Evolutionary conservation across 2,888 invertebrate species (phyloP).

Genomic region (Cheilosia variabilis): DNA sequence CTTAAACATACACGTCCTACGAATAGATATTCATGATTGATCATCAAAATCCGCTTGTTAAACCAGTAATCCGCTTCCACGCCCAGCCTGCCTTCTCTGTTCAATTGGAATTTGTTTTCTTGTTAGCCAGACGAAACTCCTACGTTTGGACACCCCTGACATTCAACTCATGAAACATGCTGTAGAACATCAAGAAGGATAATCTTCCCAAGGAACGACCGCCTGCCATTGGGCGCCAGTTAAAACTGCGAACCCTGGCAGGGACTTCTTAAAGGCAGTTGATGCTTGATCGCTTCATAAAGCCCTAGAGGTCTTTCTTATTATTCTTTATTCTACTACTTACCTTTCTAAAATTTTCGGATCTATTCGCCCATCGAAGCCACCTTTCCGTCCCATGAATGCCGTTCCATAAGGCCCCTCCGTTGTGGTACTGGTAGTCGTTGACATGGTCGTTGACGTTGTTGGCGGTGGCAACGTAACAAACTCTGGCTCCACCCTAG

Average conservation of each 20-base stretch:
- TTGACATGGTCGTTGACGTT: slow-evolving; percentile 45
- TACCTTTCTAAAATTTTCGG: slow-evolving; percentile 65
- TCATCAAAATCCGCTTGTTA: no score
- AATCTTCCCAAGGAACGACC: neutral
- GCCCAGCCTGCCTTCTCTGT: no score
- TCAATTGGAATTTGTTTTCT: no score
- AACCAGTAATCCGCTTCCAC: no score
- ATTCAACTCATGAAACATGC: neutral
- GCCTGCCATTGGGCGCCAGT: neutral
- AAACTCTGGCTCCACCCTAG: slow-evolving; percentile 63
- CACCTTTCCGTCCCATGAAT: slow-evolving; percentile 42
- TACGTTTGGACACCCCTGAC: neutral
- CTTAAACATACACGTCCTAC: no score
- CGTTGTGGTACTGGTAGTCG: slow-evolving; percentile 60
- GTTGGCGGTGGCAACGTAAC: slow-evolving; percentile 63
- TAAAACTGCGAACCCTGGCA: neutral
- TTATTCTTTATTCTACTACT: slow-evolving; percentile 9
- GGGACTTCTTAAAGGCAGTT: neutral
- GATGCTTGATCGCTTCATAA: slow-evolving; percentile 6
- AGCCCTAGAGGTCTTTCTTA: neutral
- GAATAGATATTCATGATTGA: no score
- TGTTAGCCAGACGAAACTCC: no score
- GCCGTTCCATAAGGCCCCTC: slow-evolving; percentile 60
- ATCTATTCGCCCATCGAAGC: slow-evolving; percentile 59
- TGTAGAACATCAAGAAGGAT: neutral